These are phyloP conservation scores for Zygaena filipendulae DNA, from an alignment of 2,888 invertebrate genomes.

Conservation along the genomic window DNA sequence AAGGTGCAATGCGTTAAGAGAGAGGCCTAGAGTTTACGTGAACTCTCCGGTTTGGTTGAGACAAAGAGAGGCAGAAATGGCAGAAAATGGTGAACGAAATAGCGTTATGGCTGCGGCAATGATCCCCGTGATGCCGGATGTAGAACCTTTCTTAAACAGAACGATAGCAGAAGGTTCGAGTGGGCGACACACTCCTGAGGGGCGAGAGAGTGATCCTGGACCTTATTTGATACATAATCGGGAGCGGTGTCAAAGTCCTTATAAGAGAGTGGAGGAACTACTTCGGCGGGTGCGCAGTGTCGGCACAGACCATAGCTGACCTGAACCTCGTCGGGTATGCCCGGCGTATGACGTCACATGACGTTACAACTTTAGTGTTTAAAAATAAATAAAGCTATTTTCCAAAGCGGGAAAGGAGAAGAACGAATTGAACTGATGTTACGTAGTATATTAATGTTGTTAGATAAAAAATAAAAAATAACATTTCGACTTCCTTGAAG, in stretches of 20 bases:
- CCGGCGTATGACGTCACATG: conserved; percentile 43
- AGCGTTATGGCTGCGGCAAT: conserved; percentile 23
- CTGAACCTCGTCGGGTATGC: conserved; percentile 45
- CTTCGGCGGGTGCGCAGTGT: conserved; percentile 51
- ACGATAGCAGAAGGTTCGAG: conserved; percentile 37
- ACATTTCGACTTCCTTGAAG: no score
- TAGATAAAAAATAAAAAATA: no score
- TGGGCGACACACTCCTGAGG: conserved; percentile 47
- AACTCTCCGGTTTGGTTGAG: conserved; percentile 72
- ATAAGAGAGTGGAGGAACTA: conserved; percentile 50
- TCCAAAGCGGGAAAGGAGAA: conserved; percentile 5
- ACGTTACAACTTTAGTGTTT: conserved; percentile 31
- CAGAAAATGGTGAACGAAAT: conserved; percentile 27
- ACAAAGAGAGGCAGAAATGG: conserved; percentile 47
- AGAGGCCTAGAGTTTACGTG: conserved; percentile 65
- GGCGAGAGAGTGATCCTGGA: conserved; percentile 39
- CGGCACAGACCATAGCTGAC: conserved; percentile 58
- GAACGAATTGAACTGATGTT: background rate
- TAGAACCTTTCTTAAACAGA: conserved; percentile 47
- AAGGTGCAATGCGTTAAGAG: conserved; percentile 59
- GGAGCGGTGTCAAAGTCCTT: conserved; percentile 50
- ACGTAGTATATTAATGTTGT: no score
- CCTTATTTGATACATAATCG: conserved; percentile 50
- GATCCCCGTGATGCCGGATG: conserved; percentile 30
- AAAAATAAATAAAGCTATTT: no score